phyloP scores from a whole-genome alignment of 1,140 invertebrate species.

The Pachyrhynchus sulphureomaculatus region DNA sequence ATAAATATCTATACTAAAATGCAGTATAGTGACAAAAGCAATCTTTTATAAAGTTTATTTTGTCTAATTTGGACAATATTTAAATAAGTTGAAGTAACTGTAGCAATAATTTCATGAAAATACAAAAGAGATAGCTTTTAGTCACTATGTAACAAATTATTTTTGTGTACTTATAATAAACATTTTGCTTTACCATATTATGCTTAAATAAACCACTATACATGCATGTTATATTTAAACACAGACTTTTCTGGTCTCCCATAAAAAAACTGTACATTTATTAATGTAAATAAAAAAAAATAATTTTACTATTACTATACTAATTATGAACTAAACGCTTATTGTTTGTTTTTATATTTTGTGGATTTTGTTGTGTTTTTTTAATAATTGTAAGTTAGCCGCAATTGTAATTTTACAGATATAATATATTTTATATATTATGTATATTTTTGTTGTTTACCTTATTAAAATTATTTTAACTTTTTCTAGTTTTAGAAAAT shows the following conservation, averaged over 20 bases:
- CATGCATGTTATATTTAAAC: conserved; percentile 8
- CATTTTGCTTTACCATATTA: not conserved
- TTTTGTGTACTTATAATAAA: conserved; percentile 24
- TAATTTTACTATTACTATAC: conserved; percentile 35
- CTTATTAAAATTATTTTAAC: conserved; percentile 45
- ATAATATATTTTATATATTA: conserved; percentile 40
- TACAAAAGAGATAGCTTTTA: conserved; percentile 1
- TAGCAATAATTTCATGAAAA: conserved; percentile 20
- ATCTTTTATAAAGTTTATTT: conserved; percentile 2
- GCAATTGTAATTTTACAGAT: conserved; percentile 40
- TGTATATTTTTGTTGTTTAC: conserved; percentile 46
- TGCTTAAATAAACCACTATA: conserved; percentile 19
- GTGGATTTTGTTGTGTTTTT: conserved; percentile 40
- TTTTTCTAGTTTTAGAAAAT: conserved; percentile 37
- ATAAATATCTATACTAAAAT: conserved; percentile 1
- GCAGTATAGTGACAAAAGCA: conserved; percentile 26
- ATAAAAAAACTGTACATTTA: conserved; percentile 43
- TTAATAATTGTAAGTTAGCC: conserved; percentile 37
- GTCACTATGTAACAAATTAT: conserved; percentile 15
- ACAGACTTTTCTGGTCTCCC: conserved; percentile 10
- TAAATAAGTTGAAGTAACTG: conserved; percentile 17
- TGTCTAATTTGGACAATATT: conserved; percentile 14
- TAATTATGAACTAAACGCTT: conserved; percentile 31
- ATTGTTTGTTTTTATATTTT: conserved; percentile 33
- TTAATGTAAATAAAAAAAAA: conserved; percentile 40